Evolutionary conservation across 1,140 invertebrate species (phyloP).

Genomic region (Drosophila pruinosa): DNA sequence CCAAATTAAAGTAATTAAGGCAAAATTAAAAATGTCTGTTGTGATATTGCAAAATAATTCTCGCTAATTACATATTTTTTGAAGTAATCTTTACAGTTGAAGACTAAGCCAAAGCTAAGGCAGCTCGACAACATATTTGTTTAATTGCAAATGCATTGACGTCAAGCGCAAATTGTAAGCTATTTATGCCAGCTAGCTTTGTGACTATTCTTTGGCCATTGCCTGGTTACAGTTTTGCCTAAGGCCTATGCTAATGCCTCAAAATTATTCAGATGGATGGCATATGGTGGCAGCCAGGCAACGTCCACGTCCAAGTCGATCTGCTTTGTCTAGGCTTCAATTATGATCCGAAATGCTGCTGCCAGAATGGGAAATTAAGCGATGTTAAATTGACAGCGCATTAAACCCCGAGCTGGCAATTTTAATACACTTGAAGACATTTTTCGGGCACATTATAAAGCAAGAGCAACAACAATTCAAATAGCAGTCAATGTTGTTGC

Average conservation of each 20-base stretch:
- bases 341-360: slow-evolving; percentile 30
- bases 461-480: slow-evolving; percentile 6
- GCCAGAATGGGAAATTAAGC: slow-evolving; percentile 64
- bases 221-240: background rate
- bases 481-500: background rate
- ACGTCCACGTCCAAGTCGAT: slow-evolving; percentile 15
- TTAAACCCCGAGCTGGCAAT: slow-evolving; percentile 42
- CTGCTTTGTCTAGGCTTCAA: slow-evolving; percentile 8
- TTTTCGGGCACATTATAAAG: slow-evolving; percentile 36
- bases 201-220: background rate
- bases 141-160: slow-evolving; percentile 66
- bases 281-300: slow-evolving; percentile 35
- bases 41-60: too few species aligned
- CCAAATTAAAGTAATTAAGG: background rate
- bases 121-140: slow-evolving; percentile 39
- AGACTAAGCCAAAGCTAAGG: too few species aligned
- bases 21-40: background rate
- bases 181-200: background rate
- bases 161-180: slow-evolving; percentile 19
- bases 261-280: background rate
- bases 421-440: slow-evolving; percentile 73
- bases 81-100: background rate
- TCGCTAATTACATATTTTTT: background rate
- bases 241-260: background rate
- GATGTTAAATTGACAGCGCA: slow-evolving; percentile 69